phyloP scores from a whole-genome alignment of 2,113 vertebrate species.

The Caretta caretta region DNA sequence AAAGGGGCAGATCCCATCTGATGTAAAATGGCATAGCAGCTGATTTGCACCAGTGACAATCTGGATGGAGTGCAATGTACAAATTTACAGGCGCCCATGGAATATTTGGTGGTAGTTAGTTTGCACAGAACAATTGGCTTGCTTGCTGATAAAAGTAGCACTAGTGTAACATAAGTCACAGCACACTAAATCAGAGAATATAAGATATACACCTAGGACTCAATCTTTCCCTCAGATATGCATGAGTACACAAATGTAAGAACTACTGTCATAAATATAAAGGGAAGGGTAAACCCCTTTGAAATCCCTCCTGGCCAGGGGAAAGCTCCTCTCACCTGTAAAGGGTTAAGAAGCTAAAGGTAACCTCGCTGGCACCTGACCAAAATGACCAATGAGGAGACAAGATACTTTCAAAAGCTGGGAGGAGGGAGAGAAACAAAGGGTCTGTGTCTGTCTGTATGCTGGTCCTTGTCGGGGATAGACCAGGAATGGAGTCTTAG shows the following conservation, averaged over 20 bases:
- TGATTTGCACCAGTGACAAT: background rate
- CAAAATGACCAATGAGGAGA: no score
- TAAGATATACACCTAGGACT: background rate
- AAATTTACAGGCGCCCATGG: fast-evolving
- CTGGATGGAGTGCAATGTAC: background rate
- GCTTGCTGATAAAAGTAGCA: background rate
- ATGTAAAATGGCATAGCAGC: fast-evolving
- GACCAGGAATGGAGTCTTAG: no score
- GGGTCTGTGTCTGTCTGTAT: no score
- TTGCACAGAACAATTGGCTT: background rate
- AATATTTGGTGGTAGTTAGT: background rate
- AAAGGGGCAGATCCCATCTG: background rate
- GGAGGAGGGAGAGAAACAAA: no score
- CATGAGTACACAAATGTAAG: background rate
- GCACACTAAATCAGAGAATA: background rate
- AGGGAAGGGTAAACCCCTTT: no score
- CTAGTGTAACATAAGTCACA: background rate
- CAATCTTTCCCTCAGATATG: background rate
- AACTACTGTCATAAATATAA: no score
- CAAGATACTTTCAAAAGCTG: no score
- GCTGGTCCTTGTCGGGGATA: no score
- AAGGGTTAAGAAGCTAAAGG: no score
- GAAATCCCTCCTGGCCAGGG: no score
- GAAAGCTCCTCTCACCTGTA: no score
- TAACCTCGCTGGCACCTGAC: no score